phyloP scores from a whole-genome alignment of 2,113 vertebrate genomes.

The Mola mola region DNA sequence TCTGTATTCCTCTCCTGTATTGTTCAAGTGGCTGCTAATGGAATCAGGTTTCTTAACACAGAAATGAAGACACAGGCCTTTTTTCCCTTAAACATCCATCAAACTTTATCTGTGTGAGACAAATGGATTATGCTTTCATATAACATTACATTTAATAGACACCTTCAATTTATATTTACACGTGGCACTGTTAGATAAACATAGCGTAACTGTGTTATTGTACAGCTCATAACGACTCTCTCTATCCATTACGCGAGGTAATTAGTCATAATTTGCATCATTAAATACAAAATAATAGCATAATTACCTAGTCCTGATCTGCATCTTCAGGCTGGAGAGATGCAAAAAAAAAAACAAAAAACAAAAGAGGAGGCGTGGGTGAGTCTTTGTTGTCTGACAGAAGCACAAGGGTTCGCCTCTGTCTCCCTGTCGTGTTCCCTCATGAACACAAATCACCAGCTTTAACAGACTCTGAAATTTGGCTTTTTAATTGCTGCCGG shows the following conservation, averaged over 20 bases:
- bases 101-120: conserved; percentile 46
- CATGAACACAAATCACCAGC: conserved; percentile 15
- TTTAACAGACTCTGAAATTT: conserved; percentile 56
- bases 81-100: conserved; percentile 55
- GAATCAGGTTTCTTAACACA: conserved; percentile 39
- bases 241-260: conserved; percentile 64
- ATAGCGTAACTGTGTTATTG: conserved; percentile 66
- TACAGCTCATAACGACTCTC: conserved; percentile 64
- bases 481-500: conserved; percentile 52
- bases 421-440: conserved; percentile 1
- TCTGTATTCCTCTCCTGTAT: conserved; percentile 14
- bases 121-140: conserved; percentile 28
- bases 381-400: conserved; percentile 51
- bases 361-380: neutral
- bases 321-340: conserved; percentile 63
- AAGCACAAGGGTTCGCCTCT: conserved; percentile 17
- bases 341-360: conserved; percentile 23
- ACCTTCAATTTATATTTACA: conserved; percentile 63
- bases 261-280: conserved; percentile 79
- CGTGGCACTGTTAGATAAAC: conserved; percentile 58
- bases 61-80: conserved; percentile 17
- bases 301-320: conserved; percentile 66
- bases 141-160: conserved; percentile 33
- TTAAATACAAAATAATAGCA: conserved; percentile 75
- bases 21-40: conserved; percentile 49